These are phyloP conservation scores for Melieria picta DNA, from an alignment of 2,888 invertebrate genomes.

Conservation along the genomic window DNA sequence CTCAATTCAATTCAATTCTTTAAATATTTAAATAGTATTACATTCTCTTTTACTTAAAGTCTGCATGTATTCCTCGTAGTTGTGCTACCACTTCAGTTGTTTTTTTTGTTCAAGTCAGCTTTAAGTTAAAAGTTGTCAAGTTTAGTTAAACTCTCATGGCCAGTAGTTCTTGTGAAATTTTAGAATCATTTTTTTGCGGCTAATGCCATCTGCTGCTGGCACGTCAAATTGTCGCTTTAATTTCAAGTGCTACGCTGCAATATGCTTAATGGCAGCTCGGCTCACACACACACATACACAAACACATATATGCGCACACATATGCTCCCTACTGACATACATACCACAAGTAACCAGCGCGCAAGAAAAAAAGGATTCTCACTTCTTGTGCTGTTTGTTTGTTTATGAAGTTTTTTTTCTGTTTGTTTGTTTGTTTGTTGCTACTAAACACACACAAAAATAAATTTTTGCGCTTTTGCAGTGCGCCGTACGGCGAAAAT, in stretches of 20 bases:
- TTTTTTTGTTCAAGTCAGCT: too few relatives aligned
- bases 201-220: background rate
- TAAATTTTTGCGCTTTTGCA: background rate
- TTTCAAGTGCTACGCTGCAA: slow-evolving; percentile 2
- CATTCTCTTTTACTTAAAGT: too few relatives aligned
- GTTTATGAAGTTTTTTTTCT: slow-evolving; percentile 12
- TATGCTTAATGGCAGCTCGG: background rate
- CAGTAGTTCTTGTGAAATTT: background rate
- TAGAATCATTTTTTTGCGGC: background rate
- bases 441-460: background rate
- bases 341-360: background rate
- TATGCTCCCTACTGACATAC: slow-evolving; percentile 4
- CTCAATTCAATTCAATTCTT: too few relatives aligned
- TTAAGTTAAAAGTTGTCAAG: too few relatives aligned
- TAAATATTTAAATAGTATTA: too few relatives aligned
- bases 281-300: slow-evolving; percentile 2
- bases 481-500: slow-evolving; percentile 5
- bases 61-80: too few relatives aligned
- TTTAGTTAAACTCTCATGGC: too few relatives aligned
- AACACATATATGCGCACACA: slow-evolving; percentile 4
- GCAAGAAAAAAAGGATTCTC: slow-evolving; percentile 1
- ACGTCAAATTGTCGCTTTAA: background rate
- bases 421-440: slow-evolving; percentile 2
- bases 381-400: slow-evolving; percentile 16
- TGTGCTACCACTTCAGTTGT: too few relatives aligned